Percentiles rank a stretch among this genome's conserved stretches.
Conservation (phyloP, 2,113 vertebrate genomes). For the Mesembrinibis cayennensis region DNA sequence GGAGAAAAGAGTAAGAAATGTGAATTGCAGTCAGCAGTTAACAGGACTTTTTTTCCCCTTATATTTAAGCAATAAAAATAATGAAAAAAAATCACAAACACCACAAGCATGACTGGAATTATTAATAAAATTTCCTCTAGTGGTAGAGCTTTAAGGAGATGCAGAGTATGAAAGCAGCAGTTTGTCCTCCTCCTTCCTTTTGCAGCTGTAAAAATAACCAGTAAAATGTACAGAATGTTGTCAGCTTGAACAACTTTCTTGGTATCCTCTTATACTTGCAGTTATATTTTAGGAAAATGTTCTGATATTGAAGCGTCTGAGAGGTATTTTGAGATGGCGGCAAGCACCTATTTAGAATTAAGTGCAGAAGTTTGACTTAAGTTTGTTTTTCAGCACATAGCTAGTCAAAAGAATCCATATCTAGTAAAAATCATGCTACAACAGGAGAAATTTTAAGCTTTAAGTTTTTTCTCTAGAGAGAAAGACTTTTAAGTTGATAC, state of each 20-base stretch:
- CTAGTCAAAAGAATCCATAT: background rate
- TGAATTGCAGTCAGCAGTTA: background rate
- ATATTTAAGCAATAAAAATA: background rate
- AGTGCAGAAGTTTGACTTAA: background rate
- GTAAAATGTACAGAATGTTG: conserved; percentile 3
- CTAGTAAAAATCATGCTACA: background rate
- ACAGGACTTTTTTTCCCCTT: background rate
- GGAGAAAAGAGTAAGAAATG: background rate
- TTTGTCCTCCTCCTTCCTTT: background rate
- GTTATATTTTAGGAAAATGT: background rate
- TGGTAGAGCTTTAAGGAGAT: background rate
- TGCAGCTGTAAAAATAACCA: conserved; percentile 52
- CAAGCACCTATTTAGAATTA: background rate
- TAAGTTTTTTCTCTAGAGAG: background rate
- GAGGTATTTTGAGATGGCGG: background rate
- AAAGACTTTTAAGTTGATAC: background rate
- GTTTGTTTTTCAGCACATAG: background rate
- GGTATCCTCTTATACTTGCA: background rate
- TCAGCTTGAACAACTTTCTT: background rate
- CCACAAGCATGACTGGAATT: background rate
- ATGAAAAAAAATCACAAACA: background rate
- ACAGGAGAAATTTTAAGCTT: background rate
- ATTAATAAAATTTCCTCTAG: background rate
- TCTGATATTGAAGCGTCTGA: background rate
- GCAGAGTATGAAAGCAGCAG: background rate